Percentiles rank a stretch among this genome's conserved stretches.
phyloP scores from a whole-genome alignment of 1,140 invertebrate genomes.

The Drosophila grimshawi region DNA sequence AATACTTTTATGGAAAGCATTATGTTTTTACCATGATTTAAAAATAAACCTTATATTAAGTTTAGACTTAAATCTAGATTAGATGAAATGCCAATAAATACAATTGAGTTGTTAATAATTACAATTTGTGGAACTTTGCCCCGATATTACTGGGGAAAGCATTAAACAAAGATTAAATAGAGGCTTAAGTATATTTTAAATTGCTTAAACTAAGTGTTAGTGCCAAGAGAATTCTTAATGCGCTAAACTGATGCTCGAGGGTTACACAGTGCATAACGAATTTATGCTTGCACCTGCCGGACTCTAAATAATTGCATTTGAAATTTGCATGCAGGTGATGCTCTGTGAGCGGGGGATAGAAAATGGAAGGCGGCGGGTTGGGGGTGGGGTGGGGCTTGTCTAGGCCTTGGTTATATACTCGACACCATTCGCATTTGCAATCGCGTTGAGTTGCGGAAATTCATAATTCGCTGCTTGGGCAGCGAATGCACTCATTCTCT shows the following conservation, averaged over 20 bases:
- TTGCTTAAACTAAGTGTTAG: background rate
- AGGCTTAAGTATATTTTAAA: no score
- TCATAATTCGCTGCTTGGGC: constrained; percentile 64
- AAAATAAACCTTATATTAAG: no score
- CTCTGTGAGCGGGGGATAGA: background rate
- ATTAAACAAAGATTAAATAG: no score
- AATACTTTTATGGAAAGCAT: no score
- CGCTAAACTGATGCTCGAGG: background rate
- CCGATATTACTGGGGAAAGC: no score
- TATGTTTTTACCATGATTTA: no score
- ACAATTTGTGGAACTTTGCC: no score
- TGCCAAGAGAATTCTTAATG: background rate
- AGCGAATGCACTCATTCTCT: constrained; percentile 10
- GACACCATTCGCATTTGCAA: constrained; percentile 45
- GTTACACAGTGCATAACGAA: constrained; percentile 34
- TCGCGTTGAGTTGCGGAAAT: constrained; percentile 66
- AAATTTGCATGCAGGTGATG: constrained; percentile 48
- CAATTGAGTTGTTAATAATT: no score
- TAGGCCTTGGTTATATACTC: constrained; percentile 47
- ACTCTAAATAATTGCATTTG: constrained; percentile 56
- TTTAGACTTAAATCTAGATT: no score
- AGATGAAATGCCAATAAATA: no score
- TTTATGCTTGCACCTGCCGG: constrained; percentile 42
- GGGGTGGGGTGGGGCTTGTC: background rate
- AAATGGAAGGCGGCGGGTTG: background rate